Evolutionary conservation across 2,113 vertebrate genomes (phyloP).

Genomic region (Hemicordylus capensis): DNA sequence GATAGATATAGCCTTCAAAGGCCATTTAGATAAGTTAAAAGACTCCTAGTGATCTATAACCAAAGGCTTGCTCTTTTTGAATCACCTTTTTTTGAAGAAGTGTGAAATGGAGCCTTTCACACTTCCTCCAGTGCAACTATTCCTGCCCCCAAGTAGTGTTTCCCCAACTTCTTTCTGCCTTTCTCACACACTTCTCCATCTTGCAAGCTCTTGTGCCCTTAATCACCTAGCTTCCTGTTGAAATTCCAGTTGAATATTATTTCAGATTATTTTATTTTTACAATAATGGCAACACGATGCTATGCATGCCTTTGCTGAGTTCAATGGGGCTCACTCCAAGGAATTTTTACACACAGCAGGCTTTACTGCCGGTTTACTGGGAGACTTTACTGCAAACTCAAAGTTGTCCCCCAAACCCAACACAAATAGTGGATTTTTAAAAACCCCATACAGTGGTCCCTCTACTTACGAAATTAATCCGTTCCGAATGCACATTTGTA

Average conservation of each 20-base stretch:
- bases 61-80: not conserved
- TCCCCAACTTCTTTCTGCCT: not conserved
- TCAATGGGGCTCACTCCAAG: too few relatives aligned
- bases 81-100: not conserved
- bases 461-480: too few relatives aligned
- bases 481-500: too few relatives aligned
- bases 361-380: too few relatives aligned
- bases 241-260: not conserved
- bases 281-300: too few relatives aligned
- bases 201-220: not conserved
- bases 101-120: not conserved
- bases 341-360: too few relatives aligned
- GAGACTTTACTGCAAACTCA: too few relatives aligned
- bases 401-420: too few relatives aligned
- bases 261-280: not conserved
- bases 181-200: not conserved
- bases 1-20: slow-evolving; percentile 1
- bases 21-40: not conserved
- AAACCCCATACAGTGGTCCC: too few relatives aligned
- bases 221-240: not conserved
- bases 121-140: not conserved
- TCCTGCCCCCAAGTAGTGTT: not conserved
- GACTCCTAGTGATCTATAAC: not conserved
- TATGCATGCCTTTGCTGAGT: too few relatives aligned
- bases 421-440: too few relatives aligned